These are phyloP conservation scores for Melanerpes formicivorus DNA, from an alignment of 2,113 vertebrate species.

Conservation along the genomic window DNA sequence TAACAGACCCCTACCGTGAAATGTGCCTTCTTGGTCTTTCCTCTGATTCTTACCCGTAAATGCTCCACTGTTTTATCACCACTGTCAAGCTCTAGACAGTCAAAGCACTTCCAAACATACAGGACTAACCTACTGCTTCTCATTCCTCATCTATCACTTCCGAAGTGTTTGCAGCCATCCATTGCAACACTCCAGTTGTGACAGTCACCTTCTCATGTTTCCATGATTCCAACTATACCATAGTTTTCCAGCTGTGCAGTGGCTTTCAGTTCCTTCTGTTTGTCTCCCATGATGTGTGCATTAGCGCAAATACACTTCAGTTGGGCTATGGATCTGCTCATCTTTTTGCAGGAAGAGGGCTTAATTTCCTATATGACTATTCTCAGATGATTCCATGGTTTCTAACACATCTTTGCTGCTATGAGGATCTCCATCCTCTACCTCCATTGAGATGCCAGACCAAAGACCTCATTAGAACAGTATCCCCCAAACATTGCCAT, in stretches of 20 bases:
- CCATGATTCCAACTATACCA: no score
- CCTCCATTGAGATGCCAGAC: not conserved
- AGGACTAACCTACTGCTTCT: not conserved
- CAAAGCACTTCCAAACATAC: not conserved
- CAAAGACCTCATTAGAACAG: not conserved
- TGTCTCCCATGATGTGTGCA: no score
- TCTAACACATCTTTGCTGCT: not conserved
- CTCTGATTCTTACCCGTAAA: not conserved
- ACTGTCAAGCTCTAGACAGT: not conserved
- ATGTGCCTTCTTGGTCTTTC: no score
- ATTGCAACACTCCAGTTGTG: not conserved
- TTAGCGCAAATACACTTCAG: no score
- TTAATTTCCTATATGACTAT: not conserved
- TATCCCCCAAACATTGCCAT: accelerated
- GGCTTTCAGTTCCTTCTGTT: no score
- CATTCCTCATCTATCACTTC: not conserved
- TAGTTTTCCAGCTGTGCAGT: no score
- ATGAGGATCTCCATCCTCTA: accelerated
- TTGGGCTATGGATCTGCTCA: not conserved
- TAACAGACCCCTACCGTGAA: no score
- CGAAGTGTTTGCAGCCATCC: no score
- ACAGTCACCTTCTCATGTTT: no score
- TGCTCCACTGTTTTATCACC: not conserved
- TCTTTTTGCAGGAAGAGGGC: not conserved
- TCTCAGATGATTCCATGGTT: not conserved